phyloP scores from a whole-genome alignment of 1,140 invertebrate genomes.

The Onthophagus taurus region DNA sequence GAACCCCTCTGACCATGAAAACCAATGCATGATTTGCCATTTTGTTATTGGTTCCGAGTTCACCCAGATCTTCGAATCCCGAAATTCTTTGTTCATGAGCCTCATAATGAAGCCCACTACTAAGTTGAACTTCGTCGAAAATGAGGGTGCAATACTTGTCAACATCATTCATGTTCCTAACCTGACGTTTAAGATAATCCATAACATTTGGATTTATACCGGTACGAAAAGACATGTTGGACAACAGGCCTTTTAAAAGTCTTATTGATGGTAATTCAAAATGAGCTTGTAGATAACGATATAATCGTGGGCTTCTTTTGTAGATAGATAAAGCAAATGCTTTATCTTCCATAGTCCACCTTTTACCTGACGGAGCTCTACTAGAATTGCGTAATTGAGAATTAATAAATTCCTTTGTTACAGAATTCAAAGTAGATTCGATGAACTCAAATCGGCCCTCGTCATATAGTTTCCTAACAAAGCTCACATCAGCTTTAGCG shows the following conservation, averaged over 20 bases:
- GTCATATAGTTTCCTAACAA: too few relatives aligned
- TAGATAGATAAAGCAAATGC: conserved; percentile 16
- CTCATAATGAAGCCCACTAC: conserved; percentile 11
- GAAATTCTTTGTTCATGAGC: not conserved
- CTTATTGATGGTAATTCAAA: conserved; percentile 17
- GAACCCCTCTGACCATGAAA: conserved; percentile 14
- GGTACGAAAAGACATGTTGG: conserved; percentile 12
- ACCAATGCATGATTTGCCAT: conserved; percentile 16
- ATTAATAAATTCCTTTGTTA: too few relatives aligned
- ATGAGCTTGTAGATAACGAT: conserved; percentile 11
- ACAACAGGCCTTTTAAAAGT: conserved; percentile 13
- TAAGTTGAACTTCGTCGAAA: conserved; percentile 15
- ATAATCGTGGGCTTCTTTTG: conserved; percentile 15
- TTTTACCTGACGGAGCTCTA: too few relatives aligned
- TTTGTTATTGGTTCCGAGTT: not conserved
- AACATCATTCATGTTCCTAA: conserved; percentile 9
- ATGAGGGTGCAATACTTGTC: conserved; percentile 11
- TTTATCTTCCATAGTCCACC: conserved; percentile 15
- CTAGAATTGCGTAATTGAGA: too few relatives aligned
- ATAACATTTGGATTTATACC: conserved; percentile 14
- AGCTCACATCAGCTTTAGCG: too few relatives aligned
- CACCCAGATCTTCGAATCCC: conserved; percentile 7
- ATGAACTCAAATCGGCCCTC: too few relatives aligned
- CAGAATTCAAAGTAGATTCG: too few relatives aligned
- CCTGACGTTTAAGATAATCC: conserved; percentile 10